Base-by-base conservation (phyloP, 1,140 invertebrate genomes). In the Lamellibrachia luymesi region DNA sequence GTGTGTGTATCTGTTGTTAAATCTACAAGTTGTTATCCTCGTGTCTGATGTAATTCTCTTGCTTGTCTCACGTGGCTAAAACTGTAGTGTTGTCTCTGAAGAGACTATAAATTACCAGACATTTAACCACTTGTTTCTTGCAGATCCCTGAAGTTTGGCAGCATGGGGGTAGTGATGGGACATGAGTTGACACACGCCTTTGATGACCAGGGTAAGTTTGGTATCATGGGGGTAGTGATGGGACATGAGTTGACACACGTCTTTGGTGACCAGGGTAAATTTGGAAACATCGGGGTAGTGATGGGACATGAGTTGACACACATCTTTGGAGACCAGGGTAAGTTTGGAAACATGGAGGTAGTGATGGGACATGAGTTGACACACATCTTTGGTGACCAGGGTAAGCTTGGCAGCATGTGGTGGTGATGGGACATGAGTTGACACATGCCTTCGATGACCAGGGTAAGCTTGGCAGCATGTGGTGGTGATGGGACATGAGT, bases 321-420 rank as follows among this genome's bases (percentile, higher is more conserved):
- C 38, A 1, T 1, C 38, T 38, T 38, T 1, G 38, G 1, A 0
- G 38, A 38, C 38, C 38, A 38, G 38, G 38, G 38, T 38, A 38
- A 38, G 38, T 0, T 38, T 38, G 38, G 38, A 0, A 38, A 1
- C 38, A 38, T 38, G 38, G 38, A n/a, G 38, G 98, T 99, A 4
- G 98, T 99, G 0, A 98, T 99, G 98, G 98, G 98, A 1, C 98
- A 99, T 95, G 98, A 99, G 95, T 96, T 99, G 51, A 99, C 98
- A 0, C 98, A 99, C 95, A 98, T 98, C 7, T 99, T 99, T 96
- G 99, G 99, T 96, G 98, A 99, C 96, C 98, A 99, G 97, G 99
- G 38, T 38, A 38, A 38, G 38, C 1, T 38, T 38, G 38, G 38
- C 1, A 38, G 0, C 38, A 38, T 38, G 38, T 0, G 38, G 38